Percentiles rank a stretch among this genome's conserved stretches.
Conservation (phyloP, 2,797 vertebrate genomes). For the Gadopsis marmoratus region DNA sequence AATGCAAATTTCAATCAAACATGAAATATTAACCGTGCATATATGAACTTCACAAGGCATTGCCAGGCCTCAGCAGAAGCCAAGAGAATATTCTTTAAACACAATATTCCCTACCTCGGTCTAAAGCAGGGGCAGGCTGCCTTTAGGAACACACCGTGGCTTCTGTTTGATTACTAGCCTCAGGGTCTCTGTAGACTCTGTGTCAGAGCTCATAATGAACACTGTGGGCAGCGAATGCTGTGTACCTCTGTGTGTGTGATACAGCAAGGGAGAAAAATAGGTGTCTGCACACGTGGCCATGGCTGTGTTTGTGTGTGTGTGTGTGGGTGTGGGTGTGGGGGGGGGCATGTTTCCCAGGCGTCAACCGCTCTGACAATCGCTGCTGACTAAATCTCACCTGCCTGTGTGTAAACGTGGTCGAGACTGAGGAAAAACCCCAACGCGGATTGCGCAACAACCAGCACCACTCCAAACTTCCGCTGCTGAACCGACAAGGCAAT, state of each 20-base stretch:
- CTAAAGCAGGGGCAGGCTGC: constrained; percentile 33
- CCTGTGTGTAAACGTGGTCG: constrained; percentile 34
- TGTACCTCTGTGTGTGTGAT: constrained; percentile 7
- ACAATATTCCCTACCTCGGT: constrained; percentile 20
- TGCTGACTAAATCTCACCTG: constrained; percentile 33
- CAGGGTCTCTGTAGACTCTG: constrained; percentile 50
- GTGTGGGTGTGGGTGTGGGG: background rate
- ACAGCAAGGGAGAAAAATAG: background rate
- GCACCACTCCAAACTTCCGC: constrained; percentile 16
- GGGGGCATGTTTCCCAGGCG: constrained; percentile 32
- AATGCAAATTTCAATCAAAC: constrained; percentile 17
- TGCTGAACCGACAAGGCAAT: constrained; percentile 16
- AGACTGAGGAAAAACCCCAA: constrained; percentile 19
- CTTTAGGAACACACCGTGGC: constrained; percentile 35
- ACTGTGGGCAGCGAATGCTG: constrained; percentile 50
- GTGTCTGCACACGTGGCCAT: background rate
- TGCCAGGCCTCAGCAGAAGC: background rate
- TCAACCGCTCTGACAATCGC: background rate
- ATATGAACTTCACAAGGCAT: constrained; percentile 1
- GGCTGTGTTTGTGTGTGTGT: constrained; percentile 30
- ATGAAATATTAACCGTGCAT: constrained; percentile 9
- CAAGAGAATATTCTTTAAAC: constrained; percentile 19
- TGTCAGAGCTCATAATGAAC: constrained; percentile 70
- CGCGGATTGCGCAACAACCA: constrained; percentile 10
- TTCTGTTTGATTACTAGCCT: constrained; percentile 65